Evolutionary conservation across 2,888 invertebrate species (phyloP).

Genomic region (Drosophila maculinotata): DNA sequence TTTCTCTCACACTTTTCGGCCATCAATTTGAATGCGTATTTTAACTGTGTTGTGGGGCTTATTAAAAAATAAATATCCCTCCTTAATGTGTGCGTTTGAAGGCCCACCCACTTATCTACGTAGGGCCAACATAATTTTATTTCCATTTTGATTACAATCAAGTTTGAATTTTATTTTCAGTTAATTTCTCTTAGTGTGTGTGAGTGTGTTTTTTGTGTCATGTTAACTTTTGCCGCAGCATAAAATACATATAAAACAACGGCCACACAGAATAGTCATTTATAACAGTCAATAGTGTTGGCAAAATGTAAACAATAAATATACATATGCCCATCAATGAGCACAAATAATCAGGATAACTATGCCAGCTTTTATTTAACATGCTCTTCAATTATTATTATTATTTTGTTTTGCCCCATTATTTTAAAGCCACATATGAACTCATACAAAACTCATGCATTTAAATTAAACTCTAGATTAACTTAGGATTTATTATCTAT

Average conservation of each 20-base stretch:
- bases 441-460: conserved; percentile 18
- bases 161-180: conserved; percentile 56
- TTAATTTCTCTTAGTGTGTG: conserved; percentile 14
- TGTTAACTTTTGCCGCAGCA: conserved; percentile 60
- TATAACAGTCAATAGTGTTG: conserved; percentile 43
- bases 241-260: conserved; percentile 26
- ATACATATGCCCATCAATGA: conserved; percentile 37
- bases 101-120: conserved; percentile 2
- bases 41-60: conserved; percentile 29
- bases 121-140: conserved; percentile 20
- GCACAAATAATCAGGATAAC: conserved; percentile 19
- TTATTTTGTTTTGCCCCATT: not conserved
- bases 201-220: conserved; percentile 39
- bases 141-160: conserved; percentile 47
- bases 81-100: conserved; percentile 15
- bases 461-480: conserved; percentile 24
- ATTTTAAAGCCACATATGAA: conserved; percentile 6
- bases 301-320: conserved; percentile 24
- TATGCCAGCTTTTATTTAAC: conserved; percentile 11
- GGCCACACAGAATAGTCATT: conserved; percentile 31
- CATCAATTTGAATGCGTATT: conserved; percentile 19
- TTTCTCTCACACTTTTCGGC: conserved; percentile 16
- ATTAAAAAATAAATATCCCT: conserved; percentile 9
- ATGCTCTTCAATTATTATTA: conserved; percentile 10
- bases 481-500: conserved; percentile 32